phyloP scores from a whole-genome alignment of 2,113 vertebrate genomes.

The Irena cyanogastra region DNA sequence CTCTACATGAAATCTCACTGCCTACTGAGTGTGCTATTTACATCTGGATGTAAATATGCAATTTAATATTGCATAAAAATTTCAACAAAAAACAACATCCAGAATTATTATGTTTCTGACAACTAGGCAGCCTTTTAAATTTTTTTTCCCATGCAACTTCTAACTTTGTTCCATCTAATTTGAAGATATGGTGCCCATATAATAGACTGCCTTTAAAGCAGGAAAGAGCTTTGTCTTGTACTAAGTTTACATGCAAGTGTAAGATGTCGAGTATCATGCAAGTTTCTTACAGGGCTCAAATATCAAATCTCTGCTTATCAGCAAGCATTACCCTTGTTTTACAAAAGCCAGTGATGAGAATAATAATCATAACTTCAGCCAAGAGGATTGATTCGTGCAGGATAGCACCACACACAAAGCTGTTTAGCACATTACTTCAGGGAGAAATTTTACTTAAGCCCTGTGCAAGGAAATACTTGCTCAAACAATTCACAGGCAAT shows the following conservation, averaged over 20 bases:
- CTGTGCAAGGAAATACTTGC: not conserved
- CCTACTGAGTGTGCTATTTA: not conserved
- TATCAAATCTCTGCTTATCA: not conserved
- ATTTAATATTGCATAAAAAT: not conserved
- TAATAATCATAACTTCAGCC: not conserved
- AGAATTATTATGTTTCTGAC: not conserved
- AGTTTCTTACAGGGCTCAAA: not conserved
- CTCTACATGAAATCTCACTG: not conserved
- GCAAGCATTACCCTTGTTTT: not conserved
- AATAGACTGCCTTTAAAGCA: not conserved
- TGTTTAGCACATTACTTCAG: not conserved
- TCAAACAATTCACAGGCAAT: not conserved
- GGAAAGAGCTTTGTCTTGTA: not conserved
- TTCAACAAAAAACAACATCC: accelerated
- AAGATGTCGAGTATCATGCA: not conserved
- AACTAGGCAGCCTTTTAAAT: not conserved
- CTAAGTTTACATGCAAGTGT: not conserved
- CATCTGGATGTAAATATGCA: not conserved
- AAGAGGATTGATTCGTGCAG: not conserved
- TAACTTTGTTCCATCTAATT: not conserved
- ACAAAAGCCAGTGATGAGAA: not conserved
- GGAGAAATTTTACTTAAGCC: not conserved
- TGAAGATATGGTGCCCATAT: not conserved
- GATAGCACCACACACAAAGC: not conserved
- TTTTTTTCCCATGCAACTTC: not conserved